phyloP scores from a whole-genome alignment of 2,888 invertebrate species.

The Xestia c-nigrum region DNA sequence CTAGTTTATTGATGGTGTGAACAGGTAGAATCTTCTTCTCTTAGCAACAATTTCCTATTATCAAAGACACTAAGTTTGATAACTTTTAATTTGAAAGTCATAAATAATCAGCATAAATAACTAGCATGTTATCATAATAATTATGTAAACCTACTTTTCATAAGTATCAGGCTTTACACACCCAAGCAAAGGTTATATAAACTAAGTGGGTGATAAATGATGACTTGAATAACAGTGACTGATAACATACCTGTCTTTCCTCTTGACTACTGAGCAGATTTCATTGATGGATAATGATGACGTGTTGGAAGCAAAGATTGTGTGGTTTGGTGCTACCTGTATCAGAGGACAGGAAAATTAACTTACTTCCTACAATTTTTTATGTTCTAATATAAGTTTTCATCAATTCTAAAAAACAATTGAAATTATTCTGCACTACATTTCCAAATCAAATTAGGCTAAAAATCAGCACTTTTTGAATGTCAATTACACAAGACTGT shows the following conservation, averaged over 20 bases:
- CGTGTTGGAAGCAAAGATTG: slow-evolving; percentile 97
- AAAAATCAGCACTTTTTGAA: not conserved
- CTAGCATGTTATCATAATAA: no score
- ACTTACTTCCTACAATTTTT: no score
- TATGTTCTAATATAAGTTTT: not conserved
- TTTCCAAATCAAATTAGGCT: not conserved
- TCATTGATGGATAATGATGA: slow-evolving; percentile 96
- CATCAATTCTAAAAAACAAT: not conserved
- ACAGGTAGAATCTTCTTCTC: not conserved
- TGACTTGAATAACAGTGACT: not conserved
- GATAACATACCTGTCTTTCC: slow-evolving; percentile 90
- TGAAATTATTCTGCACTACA: not conserved
- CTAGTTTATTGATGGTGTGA: no score
- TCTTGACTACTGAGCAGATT: slow-evolving; percentile 93
- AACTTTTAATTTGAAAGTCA: not conserved
- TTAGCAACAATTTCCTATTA: not conserved
- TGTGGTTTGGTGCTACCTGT: slow-evolving; percentile 92
- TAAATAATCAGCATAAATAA: no score
- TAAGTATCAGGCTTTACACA: not conserved
- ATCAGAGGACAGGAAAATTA: slow-evolving; percentile 60
- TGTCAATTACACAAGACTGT: no score
- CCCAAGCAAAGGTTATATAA: slow-evolving; percentile 16
- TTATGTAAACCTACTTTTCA: no score
- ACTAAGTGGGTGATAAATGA: not conserved
- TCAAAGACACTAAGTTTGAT: not conserved